Conservation (phyloP, 1,140 invertebrate species). For the Phthorimaea operculella region DNA sequence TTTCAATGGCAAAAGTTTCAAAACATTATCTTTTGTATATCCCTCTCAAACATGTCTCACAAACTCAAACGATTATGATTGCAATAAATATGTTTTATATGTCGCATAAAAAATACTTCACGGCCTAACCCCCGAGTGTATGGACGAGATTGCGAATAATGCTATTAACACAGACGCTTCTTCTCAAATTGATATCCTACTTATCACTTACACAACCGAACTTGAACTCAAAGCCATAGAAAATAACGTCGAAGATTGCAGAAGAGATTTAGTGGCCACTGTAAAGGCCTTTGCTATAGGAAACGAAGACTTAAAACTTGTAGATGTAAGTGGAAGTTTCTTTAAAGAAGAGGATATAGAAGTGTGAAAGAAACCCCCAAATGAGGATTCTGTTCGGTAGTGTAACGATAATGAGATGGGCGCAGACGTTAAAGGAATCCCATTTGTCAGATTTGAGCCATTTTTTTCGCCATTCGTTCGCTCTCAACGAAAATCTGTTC, state of each 20-base stretch:
- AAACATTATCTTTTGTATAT: slow-evolving; percentile 49
- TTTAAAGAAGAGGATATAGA: slow-evolving; percentile 20
- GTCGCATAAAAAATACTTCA: slow-evolving; percentile 61
- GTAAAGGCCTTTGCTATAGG: slow-evolving; percentile 15
- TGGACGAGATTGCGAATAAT: slow-evolving; percentile 68
- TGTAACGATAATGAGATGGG: slow-evolving; percentile 67
- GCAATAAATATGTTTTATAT: slow-evolving; percentile 68
- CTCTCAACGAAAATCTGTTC: slow-evolving; percentile 61
- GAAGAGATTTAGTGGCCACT: slow-evolving; percentile 18
- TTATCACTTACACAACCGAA: slow-evolving; percentile 22
- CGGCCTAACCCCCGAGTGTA: slow-evolving; percentile 60
- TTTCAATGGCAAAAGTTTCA: not conserved
- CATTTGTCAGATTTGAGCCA: slow-evolving; percentile 65
- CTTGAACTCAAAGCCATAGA: slow-evolving; percentile 22
- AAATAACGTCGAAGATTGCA: slow-evolving; percentile 24
- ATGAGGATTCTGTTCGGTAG: slow-evolving; percentile 64
- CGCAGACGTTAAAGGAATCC: slow-evolving; percentile 66
- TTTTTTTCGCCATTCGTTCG: slow-evolving; percentile 59
- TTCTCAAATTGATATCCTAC: slow-evolving; percentile 66
- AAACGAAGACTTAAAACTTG: slow-evolving; percentile 20
- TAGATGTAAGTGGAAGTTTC: slow-evolving; percentile 22
- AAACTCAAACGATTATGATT: slow-evolving; percentile 61
- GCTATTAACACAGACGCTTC: slow-evolving; percentile 68
- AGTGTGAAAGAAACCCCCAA: slow-evolving; percentile 54
- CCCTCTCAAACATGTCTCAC: slow-evolving; percentile 46